These are phyloP conservation scores for Ceratoteleas bidentatus DNA, from an alignment of 1,140 invertebrate genomes.

Conservation along the genomic window DNA sequence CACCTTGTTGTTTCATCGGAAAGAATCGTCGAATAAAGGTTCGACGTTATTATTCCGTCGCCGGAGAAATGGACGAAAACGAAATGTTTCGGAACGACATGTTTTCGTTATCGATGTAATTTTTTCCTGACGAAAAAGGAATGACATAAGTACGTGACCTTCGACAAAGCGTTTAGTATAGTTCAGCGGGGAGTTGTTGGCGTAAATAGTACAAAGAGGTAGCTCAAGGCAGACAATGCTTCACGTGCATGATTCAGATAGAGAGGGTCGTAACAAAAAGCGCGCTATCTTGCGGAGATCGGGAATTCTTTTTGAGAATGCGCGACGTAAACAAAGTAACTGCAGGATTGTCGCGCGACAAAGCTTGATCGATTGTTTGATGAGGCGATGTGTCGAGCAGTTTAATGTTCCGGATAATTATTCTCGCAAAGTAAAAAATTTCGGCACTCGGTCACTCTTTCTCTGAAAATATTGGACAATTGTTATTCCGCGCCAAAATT, in stretches of 20 bases:
- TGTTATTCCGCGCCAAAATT: too few relatives aligned
- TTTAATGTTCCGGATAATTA: constrained; percentile 21
- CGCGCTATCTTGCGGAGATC: constrained; percentile 22
- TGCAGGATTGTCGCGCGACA: constrained; percentile 29
- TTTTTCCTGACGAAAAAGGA: background rate
- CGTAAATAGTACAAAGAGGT: constrained; percentile 31
- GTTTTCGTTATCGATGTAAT: too few relatives aligned
- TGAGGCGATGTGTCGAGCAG: constrained; percentile 16
- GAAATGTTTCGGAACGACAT: too few relatives aligned
- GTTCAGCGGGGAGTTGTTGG: constrained; percentile 14
- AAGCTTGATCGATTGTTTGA: constrained; percentile 33
- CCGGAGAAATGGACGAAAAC: too few relatives aligned
- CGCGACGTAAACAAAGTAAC: constrained; percentile 43
- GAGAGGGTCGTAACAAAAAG: constrained; percentile 31
- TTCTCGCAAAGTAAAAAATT: background rate
- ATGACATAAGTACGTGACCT: constrained; percentile 17
- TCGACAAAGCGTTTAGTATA: constrained; percentile 30
- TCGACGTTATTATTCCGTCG: too few relatives aligned
- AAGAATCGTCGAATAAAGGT: too few relatives aligned
- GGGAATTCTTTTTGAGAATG: constrained; percentile 43
- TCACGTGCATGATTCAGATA: constrained; percentile 34
- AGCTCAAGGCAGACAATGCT: constrained; percentile 37
- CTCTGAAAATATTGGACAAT: background rate
- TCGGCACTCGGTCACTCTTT: background rate
- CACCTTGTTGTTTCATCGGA: too few relatives aligned